These are phyloP conservation scores for Apotomis betuletana DNA, from an alignment of 2,888 invertebrate species.

Conservation along the genomic window DNA sequence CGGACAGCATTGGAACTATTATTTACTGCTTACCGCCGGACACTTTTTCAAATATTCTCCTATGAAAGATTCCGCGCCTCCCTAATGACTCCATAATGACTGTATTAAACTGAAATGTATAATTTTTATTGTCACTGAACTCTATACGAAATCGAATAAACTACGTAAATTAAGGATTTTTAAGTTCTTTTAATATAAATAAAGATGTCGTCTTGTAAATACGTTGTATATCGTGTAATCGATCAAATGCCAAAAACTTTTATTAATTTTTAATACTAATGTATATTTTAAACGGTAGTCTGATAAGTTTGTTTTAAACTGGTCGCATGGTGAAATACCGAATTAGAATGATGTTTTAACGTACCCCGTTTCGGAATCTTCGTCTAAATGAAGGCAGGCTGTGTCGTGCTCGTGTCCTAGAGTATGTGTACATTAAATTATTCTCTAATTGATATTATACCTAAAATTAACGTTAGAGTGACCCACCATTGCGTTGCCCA, in stretches of 20 bases:
- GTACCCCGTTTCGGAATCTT: slow-evolving; percentile 43
- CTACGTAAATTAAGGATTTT: slow-evolving; percentile 14
- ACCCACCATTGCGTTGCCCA: slow-evolving; percentile 39
- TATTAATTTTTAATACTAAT: slow-evolving; percentile 38
- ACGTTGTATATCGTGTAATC: slow-evolving; percentile 33
- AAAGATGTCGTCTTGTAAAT: slow-evolving; percentile 36
- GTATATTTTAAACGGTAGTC: slow-evolving; percentile 34
- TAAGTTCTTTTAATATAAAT: slow-evolving; percentile 28
- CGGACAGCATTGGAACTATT: too few species aligned
- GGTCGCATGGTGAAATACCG: slow-evolving; percentile 78
- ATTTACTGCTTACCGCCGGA: too few species aligned
- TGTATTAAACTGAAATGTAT: background rate
- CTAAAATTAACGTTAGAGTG: slow-evolving; percentile 47
- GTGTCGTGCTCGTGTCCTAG: slow-evolving; percentile 72
- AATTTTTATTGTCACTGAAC: background rate
- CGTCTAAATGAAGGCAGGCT: slow-evolving; percentile 57
- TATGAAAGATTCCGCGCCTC: too few species aligned
- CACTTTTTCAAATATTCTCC: too few species aligned
- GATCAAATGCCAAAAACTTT: slow-evolving; percentile 37
- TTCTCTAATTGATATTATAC: slow-evolving; percentile 45
- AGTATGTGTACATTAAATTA: slow-evolving; percentile 54
- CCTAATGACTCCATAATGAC: too few species aligned
- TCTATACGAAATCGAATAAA: slow-evolving; percentile 1
- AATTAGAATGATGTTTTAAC: slow-evolving; percentile 48
- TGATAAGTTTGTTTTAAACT: slow-evolving; percentile 46